Evolutionary conservation across 1,140 invertebrate genomes (phyloP), one percentile per base, ranked within the genome.

Genomic region (Bombus ignitus): DNA sequence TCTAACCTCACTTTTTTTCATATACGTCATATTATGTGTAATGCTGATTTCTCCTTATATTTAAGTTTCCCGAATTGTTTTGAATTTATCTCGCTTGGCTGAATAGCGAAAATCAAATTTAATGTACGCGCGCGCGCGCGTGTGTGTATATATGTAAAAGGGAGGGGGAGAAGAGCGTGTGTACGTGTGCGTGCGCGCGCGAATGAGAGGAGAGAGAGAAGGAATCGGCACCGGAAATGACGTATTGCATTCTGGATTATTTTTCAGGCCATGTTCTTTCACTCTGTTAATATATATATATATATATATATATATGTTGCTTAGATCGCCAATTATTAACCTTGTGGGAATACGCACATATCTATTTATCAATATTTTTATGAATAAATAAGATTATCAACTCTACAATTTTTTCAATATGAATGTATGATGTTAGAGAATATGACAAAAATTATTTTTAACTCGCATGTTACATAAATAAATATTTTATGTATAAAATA

Each of bases 211-310:
- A 22, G 73, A 32, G 68, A 53, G 39, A 35, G 59, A 83, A 42
- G 37, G 86, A 79, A 81, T 88, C 72, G 47, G 37, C 53, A 59
- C 70, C 87, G 88, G 89, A 90, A 90, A 87, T 90, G 88, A 89
- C 79, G 86, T 90, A 74, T 71, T 59, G 73, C 81, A 87, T 90
- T 87, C 89, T 68, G 66, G 71, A 68, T 83, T 78, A 79, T 82
- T 74, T 82, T 83, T 22, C 70, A 89, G 66, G 76, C 72, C 73
- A 85, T 76, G 76, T 77, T 83, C 47, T 83, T 87, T 75, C 62
- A 75, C 47, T 84, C 18, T 57, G 28, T 66, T 81, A 1, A 81
- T 74, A 44, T 25, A 22, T 44, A 25, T 59, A 25, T 73, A 42
- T 73, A 25, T 73, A 35, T 73, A 85, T 74, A 44, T 25, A n/a